phyloP scores from a whole-genome alignment of 2,888 invertebrate species.

The Lissonota sp. region DNA sequence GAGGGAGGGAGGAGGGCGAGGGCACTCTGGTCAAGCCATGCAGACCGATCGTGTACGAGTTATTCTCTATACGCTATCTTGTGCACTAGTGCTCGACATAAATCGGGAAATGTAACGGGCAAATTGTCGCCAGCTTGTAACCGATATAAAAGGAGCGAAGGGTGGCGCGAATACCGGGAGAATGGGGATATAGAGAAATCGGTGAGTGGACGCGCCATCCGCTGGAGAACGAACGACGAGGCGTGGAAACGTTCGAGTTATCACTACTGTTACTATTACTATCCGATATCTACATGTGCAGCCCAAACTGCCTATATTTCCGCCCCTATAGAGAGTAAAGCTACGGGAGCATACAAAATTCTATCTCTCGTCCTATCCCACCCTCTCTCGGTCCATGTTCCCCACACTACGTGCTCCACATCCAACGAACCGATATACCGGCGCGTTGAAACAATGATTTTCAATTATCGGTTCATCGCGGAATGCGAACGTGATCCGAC shows the following conservation, averaged over 20 bases:
- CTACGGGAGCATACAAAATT: constrained; percentile 15
- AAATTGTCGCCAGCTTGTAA: constrained; percentile 71
- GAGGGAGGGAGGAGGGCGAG: not conserved
- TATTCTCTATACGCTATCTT: not conserved
- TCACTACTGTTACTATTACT: constrained; percentile 44
- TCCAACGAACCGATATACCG: constrained; percentile 69
- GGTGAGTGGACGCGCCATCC: constrained; percentile 12
- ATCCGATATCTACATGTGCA: not conserved
- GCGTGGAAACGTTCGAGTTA: constrained; percentile 41
- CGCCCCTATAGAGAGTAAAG: constrained; percentile 6
- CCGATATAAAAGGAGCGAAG: constrained; percentile 64
- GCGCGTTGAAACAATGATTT: constrained; percentile 72
- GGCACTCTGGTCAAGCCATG: constrained; percentile 14
- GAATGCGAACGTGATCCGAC: constrained; percentile 64
- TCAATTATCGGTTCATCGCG: constrained; percentile 73
- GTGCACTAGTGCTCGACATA: constrained; percentile 50
- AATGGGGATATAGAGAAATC: constrained; percentile 19
- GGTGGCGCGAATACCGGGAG: constrained; percentile 42
- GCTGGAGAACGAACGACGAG: constrained; percentile 28
- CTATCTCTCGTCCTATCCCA: not conserved
- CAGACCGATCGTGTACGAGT: constrained; percentile 7
- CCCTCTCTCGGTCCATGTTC: not conserved
- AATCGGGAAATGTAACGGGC: constrained; percentile 69
- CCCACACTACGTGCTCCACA: not conserved
- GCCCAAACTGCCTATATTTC: not conserved